phyloP scores from a whole-genome alignment of 2,888 invertebrate genomes.

The Abrostola tripartita region DNA sequence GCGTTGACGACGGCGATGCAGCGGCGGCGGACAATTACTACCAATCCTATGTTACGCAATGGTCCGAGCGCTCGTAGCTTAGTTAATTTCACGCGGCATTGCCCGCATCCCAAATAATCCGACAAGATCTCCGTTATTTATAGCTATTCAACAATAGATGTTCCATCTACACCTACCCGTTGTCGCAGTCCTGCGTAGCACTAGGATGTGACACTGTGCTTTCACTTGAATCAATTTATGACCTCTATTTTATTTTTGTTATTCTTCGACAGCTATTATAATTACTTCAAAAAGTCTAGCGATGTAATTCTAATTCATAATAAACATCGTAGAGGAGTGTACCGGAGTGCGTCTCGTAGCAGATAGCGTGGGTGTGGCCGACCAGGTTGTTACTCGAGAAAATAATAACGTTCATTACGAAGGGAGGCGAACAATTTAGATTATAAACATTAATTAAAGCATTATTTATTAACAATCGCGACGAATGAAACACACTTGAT shows the following conservation, averaged over 20 bases:
- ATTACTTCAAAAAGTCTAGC: neutral
- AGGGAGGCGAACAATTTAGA: conserved; percentile 5
- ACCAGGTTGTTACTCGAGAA: conserved; percentile 15
- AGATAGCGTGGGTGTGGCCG: conserved; percentile 4
- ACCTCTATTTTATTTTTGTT: neutral
- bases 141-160: conserved; percentile 45
- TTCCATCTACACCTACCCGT: neutral
- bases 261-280: neutral
- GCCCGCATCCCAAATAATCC: conserved; percentile 58
- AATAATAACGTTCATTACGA: conserved; percentile 36
- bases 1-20: neutral
- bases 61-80: conserved; percentile 26
- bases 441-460: conserved; percentile 11
- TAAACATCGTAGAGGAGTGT: conserved; percentile 11
- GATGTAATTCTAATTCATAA: neutral
- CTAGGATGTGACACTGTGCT: neutral
- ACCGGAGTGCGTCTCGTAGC: neutral
- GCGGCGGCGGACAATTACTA: conserved; percentile 10
- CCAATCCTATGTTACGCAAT: neutral
- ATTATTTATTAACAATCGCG: conserved; percentile 11
- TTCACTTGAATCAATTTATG: neutral
- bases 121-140: conserved; percentile 66
- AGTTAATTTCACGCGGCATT: conserved; percentile 65
- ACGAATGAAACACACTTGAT: conserved; percentile 6
- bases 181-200: neutral